Conservation (phyloP, 2,888 invertebrate genomes). For the Hirtodrosophila cameraria region DNA sequence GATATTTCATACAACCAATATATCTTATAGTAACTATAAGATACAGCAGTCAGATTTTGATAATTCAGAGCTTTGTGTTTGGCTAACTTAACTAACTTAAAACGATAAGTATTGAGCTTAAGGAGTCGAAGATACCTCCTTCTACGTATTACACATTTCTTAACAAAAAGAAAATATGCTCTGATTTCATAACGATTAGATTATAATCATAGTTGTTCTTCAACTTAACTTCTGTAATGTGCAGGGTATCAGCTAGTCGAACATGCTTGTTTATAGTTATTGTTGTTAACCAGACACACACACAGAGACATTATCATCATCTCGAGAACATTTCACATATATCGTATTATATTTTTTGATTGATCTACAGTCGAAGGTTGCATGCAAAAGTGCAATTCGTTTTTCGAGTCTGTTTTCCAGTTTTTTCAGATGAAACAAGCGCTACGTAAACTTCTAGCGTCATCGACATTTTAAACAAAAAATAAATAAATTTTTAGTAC, state of each 20-base stretch:
- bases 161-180: too few relatives aligned
- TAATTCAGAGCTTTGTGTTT: too few relatives aligned
- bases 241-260: conserved; percentile 3
- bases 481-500: conserved; percentile 70
- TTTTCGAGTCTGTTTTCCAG: conserved; percentile 56
- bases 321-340: conserved; percentile 33
- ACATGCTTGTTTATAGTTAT: conserved; percentile 5
- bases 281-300: conserved; percentile 22
- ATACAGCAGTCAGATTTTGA: too few relatives aligned
- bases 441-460: conserved; percentile 38
- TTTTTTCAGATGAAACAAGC: conserved; percentile 51
- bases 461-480: conserved; percentile 47
- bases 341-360: conserved; percentile 55
- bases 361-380: conserved; percentile 77
- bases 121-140: too few relatives aligned
- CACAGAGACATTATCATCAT: neutral
- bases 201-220: neutral
- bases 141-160: too few relatives aligned
- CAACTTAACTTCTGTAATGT: too few relatives aligned
- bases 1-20: too few relatives aligned
- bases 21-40: too few relatives aligned
- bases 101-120: too few relatives aligned
- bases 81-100: too few relatives aligned
- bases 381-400: conserved; percentile 78
- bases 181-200: too few relatives aligned